Evolutionary conservation across 2,888 invertebrate genomes (phyloP).

Genomic region (Drepanosiphum platanoidis): DNA sequence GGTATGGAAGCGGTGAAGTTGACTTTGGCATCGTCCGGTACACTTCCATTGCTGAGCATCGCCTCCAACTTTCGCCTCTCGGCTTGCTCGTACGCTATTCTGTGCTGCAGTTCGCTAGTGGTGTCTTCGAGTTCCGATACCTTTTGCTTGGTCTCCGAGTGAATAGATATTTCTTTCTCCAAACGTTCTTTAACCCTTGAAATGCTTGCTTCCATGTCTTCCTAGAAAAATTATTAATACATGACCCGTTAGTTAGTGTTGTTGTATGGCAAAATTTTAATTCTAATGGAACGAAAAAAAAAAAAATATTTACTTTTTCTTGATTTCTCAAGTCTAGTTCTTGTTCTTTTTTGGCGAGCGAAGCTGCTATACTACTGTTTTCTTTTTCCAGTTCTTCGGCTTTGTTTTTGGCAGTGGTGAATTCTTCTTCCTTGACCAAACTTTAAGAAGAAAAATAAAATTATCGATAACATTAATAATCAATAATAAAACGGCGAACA

Average conservation of each 20-base stretch:
- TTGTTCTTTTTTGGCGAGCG: conserved; percentile 86
- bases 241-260: too few species aligned
- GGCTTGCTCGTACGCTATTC: conserved; percentile 79
- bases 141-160: conserved; percentile 85
- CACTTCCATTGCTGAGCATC: conserved; percentile 87
- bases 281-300: too few species aligned
- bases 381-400: conserved; percentile 89
- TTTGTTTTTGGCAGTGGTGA: conserved; percentile 85
- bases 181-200: conserved; percentile 84
- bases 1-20: conserved; percentile 62
- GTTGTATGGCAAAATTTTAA: too few species aligned
- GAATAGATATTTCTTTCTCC: conserved; percentile 88
- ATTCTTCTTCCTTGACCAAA: conserved; percentile 91
- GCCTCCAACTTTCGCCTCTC: conserved; percentile 86
- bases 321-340: conserved; percentile 89
- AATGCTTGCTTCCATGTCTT: conserved; percentile 87
- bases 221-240: conserved; percentile 69
- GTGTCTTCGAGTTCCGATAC: conserved; percentile 74
- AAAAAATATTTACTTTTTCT: conserved; percentile 74
- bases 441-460: conserved; percentile 65
- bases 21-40: conserved; percentile 92
- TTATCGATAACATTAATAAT: too few species aligned
- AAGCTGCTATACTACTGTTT: conserved; percentile 86
- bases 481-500: conserved; percentile 7
- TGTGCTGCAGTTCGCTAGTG: conserved; percentile 74